phyloP scores from a whole-genome alignment of 2,888 invertebrate genomes.

The Dryomyza anilis region DNA sequence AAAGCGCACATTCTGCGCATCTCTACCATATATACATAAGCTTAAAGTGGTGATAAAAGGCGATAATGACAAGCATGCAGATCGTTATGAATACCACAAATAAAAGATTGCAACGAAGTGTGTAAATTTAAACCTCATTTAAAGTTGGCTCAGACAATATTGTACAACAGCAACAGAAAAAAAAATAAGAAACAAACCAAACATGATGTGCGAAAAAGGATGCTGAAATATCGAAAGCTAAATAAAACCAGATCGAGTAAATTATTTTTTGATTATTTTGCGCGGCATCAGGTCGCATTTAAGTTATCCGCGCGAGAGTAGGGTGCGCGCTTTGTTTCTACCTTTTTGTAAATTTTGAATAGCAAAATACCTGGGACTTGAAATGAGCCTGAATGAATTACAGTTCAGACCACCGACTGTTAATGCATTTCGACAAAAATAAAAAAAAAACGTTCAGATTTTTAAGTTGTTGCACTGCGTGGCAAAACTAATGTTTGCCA shows the following conservation, averaged over 20 bases:
- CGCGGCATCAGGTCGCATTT: constrained; percentile 21
- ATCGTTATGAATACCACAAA: too few relatives aligned
- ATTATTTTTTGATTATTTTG: constrained; percentile 16
- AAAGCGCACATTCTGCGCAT: constrained; percentile 35
- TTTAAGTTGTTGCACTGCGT: too few relatives aligned
- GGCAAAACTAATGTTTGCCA: too few relatives aligned
- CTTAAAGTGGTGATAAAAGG: constrained; percentile 41
- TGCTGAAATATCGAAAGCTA: constrained; percentile 28
- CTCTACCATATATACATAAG: constrained; percentile 51
- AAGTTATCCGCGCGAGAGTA: too few relatives aligned
- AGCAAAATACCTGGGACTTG: too few relatives aligned
- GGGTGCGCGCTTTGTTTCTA: too few relatives aligned
- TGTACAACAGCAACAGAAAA: not conserved
- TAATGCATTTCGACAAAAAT: too few relatives aligned
- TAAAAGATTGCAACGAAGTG: constrained; percentile 8
- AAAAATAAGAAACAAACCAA: constrained; percentile 39
- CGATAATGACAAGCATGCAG: constrained; percentile 28
- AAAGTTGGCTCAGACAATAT: too few relatives aligned
- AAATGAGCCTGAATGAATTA: not conserved
- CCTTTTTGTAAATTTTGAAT: too few relatives aligned
- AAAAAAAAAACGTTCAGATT: too few relatives aligned
- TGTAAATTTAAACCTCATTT: constrained; percentile 46
- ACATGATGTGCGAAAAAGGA: constrained; percentile 52
- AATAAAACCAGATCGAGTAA: constrained; percentile 2
- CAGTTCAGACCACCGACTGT: not conserved